Evolutionary conservation across 2,888 invertebrate genomes (phyloP).

Genomic region (Panzeria rudis): DNA sequence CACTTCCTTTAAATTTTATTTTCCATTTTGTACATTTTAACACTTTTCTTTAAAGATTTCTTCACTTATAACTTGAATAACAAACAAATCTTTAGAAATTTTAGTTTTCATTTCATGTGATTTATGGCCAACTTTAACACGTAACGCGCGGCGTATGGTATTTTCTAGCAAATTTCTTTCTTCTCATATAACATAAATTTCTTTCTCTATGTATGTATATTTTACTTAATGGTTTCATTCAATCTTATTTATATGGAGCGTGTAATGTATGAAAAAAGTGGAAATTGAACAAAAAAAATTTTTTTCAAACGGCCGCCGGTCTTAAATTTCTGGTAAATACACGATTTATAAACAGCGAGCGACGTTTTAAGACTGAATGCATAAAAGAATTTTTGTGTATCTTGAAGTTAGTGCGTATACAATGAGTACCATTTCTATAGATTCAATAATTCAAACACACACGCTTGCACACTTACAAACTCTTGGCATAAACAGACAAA

Average conservation of each 20-base stretch:
- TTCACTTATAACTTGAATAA: constrained; percentile 16
- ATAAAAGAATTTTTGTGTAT: constrained; percentile 76
- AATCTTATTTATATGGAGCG: constrained; percentile 59
- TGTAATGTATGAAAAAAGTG: constrained; percentile 70
- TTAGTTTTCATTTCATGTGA: constrained; percentile 25
- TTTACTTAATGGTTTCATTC: constrained; percentile 51
- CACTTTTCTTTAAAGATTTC: constrained; percentile 24
- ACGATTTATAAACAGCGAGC: constrained; percentile 77
- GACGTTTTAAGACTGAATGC: constrained; percentile 79
- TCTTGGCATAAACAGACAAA: constrained; percentile 12
- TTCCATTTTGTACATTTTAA: constrained; percentile 13
- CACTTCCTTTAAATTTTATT: neutral
- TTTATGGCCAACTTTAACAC: constrained; percentile 41
- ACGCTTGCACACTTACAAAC: constrained; percentile 9
- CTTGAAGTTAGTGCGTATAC: constrained; percentile 73
- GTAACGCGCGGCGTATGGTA: constrained; percentile 35
- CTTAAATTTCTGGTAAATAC: constrained; percentile 53
- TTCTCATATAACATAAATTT: constrained; percentile 37
- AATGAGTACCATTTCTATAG: constrained; percentile 65
- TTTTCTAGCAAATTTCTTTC: constrained; percentile 29
- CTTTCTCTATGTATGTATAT: constrained; percentile 32
- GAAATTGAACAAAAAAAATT: constrained; percentile 66
- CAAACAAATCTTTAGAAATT: constrained; percentile 50
- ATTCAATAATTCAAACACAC: constrained; percentile 45
- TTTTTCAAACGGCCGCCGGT: constrained; percentile 71